Evolutionary conservation across 2,888 invertebrate species (phyloP), one percentile per base, ranked within the genome.

Genomic region (Tortricodes alternella): DNA sequence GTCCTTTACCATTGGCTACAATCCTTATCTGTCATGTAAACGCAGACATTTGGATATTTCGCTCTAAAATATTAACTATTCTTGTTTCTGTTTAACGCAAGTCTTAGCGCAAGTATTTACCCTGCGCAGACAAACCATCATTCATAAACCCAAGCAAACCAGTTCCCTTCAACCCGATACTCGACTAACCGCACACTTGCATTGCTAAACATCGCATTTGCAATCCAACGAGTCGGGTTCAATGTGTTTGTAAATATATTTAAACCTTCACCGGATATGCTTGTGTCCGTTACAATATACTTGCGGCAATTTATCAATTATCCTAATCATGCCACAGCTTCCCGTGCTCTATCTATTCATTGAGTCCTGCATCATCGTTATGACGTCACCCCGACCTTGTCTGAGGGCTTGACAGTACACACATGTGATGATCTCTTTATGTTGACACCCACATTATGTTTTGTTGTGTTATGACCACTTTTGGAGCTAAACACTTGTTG

Each of bases 321-420:
- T 63, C 62, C 62, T 67, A 62, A 60, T 63, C 62, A 60, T 63
- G 64, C 69, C 59, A 65, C 63, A 61, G 71, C 75, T 73, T 80
- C 80, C 84, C 77, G 73, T 69, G 68, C 60, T 63, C 62, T 65
- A 66, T 67, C 68, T 58, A 64, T 52, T 51, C 60, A 62, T 66
- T 70, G 78, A 84, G 81, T 80, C 82, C 84, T 77, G 74, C 75
- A 77, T 74, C 78, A 81, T 76, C 79, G 75, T 63, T 70, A 48
- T 88, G 85, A 88, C 86, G 87, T 88, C 87, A 88, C 59, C 63
- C 50, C 73, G 83, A 79, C 89, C 88, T 89, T 84, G 85, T 64
- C 67, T 58, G 68, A 85, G 85, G 83, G 73, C 73, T 75, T 67
- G 66, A 68, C 56, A 35, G 29, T 70, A 73, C 68, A 73, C 72